Conservation (phyloP, 2,797 vertebrate genomes). For the Acanthornis magna region DNA sequence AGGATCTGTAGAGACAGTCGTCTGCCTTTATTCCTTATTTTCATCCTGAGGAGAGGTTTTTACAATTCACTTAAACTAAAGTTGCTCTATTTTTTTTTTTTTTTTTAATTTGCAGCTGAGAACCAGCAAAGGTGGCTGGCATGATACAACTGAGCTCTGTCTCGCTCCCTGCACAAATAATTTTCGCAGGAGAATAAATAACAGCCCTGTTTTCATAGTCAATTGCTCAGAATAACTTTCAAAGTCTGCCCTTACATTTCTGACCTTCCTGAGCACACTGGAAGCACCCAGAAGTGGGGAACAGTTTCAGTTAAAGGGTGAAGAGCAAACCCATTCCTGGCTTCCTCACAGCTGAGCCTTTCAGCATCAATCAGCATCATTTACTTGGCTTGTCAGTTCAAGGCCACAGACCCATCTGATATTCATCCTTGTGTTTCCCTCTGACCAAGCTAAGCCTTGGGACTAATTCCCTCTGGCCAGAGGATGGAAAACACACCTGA, state of each 20-base stretch:
- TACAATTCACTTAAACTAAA: background rate
- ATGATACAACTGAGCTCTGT: background rate
- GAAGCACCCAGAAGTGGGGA: background rate
- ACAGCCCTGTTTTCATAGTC: background rate
- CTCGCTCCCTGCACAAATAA: background rate
- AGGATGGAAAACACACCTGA: background rate
- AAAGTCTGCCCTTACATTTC: background rate
- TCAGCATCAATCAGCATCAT: conserved; percentile 39
- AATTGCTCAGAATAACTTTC: conserved; percentile 22
- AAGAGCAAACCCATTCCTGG: conserved; percentile 10
- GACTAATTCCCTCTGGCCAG: background rate
- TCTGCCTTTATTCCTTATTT: conserved; percentile 9
- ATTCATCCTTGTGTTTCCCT: background rate
- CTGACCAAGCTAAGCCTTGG: background rate
- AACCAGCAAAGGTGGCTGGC: background rate
- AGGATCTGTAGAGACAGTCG: background rate
- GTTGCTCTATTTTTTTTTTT: background rate
- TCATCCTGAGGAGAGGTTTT: background rate
- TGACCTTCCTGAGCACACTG: background rate
- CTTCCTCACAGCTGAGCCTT: conserved; percentile 5
- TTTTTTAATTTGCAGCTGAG: background rate
- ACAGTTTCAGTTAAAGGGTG: background rate
- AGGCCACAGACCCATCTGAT: conserved; percentile 4
- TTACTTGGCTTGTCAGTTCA: conserved; percentile 8
- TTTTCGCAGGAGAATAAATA: background rate